Conservation (phyloP, 2,888 invertebrate genomes). For the Metacarcinus magister region DNA sequence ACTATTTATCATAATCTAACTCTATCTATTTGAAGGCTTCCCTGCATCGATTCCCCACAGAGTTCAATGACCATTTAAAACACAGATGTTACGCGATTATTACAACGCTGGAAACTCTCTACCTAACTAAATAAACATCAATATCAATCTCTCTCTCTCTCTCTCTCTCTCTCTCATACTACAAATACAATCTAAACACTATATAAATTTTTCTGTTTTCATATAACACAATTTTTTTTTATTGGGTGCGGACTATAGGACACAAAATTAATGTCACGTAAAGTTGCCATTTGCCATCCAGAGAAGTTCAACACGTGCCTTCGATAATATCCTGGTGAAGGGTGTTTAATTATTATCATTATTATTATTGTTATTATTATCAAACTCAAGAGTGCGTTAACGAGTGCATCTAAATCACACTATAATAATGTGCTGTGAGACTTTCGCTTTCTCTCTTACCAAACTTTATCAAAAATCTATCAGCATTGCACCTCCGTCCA, state of each 20-base stretch:
- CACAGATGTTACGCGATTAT: neutral
- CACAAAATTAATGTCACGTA: too few relatives aligned
- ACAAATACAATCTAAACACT: neutral
- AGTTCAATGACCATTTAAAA: neutral
- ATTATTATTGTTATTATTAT: neutral
- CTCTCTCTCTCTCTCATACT: neutral
- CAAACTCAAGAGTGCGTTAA: neutral
- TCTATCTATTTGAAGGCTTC: neutral
- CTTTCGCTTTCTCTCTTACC: neutral
- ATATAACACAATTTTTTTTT: too few relatives aligned
- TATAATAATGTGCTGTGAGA: neutral
- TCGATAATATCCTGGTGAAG: too few relatives aligned
- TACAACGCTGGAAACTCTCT: neutral
- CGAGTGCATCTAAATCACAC: neutral
- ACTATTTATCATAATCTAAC: neutral
- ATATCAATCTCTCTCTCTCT: neutral
- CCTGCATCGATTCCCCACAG: neutral
- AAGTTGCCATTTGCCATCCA: neutral
- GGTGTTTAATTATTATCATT: neutral
- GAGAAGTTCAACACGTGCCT: too few relatives aligned
- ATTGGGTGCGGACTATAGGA: too few relatives aligned
- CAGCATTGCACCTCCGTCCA: neutral
- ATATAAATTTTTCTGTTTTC: neutral
- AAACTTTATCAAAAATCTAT: neutral
- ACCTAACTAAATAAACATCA: neutral